These are phyloP conservation scores for Hypolimnas misippus DNA, from an alignment of 2,888 invertebrate genomes.

Conservation along the genomic window DNA sequence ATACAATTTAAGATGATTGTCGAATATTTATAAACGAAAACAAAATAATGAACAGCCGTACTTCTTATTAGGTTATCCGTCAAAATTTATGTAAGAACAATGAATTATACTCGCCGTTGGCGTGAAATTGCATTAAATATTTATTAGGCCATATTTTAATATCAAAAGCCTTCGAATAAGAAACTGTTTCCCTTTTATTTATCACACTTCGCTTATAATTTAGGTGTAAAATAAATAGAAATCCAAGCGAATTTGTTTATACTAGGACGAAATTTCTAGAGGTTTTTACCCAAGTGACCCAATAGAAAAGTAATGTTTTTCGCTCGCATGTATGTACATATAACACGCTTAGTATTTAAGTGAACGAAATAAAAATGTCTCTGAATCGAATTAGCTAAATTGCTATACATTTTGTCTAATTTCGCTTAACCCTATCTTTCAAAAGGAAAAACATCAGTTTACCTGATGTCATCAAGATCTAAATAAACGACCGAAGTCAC, in stretches of 20 bases:
- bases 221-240: neutral
- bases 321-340: too few species aligned
- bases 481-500: too few species aligned
- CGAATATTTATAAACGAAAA: conserved; percentile 23
- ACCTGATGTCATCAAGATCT: too few species aligned
- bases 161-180: conserved; percentile 12
- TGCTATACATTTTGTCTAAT: too few species aligned
- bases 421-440: too few species aligned
- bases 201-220: conserved; percentile 7
- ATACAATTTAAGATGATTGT: conserved; percentile 16
- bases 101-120: conserved; percentile 36
- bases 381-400: too few species aligned
- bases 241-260: neutral
- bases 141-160: conserved; percentile 38
- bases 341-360: too few species aligned
- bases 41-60: conserved; percentile 20
- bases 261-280: neutral
- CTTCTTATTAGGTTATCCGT: conserved; percentile 28
- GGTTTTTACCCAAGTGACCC: neutral
- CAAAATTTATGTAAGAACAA: conserved; percentile 38
- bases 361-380: too few species aligned
- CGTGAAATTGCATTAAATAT: conserved; percentile 46
- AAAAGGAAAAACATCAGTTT: too few species aligned
- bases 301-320: too few species aligned
- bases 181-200: conserved; percentile 12